Evolutionary conservation across 1,140 invertebrate genomes (phyloP).

Genomic region (Zophobas morio): DNA sequence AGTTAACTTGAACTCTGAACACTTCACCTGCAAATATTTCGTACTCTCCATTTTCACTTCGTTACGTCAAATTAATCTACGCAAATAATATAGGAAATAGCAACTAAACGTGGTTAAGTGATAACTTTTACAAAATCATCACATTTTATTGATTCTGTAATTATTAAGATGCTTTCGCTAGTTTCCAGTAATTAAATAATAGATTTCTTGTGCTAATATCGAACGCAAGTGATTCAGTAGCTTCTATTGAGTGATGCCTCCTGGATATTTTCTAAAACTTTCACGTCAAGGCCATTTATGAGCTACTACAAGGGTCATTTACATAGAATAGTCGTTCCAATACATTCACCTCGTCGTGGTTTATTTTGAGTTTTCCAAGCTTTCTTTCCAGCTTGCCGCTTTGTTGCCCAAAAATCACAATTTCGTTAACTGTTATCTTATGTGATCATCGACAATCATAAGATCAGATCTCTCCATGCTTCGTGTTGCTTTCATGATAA

Average conservation of each 20-base stretch:
- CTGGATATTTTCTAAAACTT: conserved; percentile 18
- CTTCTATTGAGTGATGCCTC: neutral
- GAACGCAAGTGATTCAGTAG: conserved; percentile 1
- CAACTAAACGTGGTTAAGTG: neutral
- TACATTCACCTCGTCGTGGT: conserved; percentile 14
- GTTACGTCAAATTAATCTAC: conserved; percentile 22
- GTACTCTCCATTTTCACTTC: conserved; percentile 9
- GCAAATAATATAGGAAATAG: neutral
- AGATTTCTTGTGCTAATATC: neutral
- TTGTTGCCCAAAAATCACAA: conserved; percentile 13
- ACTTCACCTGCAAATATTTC: no score
- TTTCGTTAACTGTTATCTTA: neutral
- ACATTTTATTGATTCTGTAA: neutral
- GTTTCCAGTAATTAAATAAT: neutral
- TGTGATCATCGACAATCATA: neutral
- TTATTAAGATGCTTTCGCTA: neutral
- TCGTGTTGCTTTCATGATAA: no score
- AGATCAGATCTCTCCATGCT: neutral
- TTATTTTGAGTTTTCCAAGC: conserved; percentile 12
- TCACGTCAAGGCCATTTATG: conserved; percentile 33
- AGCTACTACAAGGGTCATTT: conserved; percentile 18
- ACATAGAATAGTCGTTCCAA: conserved; percentile 19
- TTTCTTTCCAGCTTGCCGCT: conserved; percentile 9
- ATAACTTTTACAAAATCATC: conserved; percentile 1
- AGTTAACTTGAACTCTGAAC: no score